phyloP scores from a whole-genome alignment of 2,888 invertebrate genomes.

The Drosophila mulleri region DNA sequence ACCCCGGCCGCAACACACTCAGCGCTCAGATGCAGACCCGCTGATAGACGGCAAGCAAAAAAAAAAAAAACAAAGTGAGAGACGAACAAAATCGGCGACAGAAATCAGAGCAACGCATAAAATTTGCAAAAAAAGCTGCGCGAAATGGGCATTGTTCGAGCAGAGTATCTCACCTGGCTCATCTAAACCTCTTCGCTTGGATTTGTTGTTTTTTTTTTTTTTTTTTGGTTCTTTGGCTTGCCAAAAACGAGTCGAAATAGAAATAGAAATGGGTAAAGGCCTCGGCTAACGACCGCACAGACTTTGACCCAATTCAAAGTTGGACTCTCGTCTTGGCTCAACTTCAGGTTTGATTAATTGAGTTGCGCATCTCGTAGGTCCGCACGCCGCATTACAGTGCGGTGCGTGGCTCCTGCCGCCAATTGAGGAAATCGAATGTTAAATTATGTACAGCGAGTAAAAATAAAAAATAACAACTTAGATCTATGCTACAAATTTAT shows the following conservation, averaged over 20 bases:
- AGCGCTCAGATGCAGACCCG: slow-evolving; percentile 61
- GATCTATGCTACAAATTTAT: slow-evolving; percentile 36
- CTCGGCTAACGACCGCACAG: slow-evolving; percentile 62
- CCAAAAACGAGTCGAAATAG: slow-evolving; percentile 1
- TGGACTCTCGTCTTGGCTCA: slow-evolving; percentile 25
- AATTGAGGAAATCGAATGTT: slow-evolving; percentile 81
- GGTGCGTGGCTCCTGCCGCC: slow-evolving; percentile 70
- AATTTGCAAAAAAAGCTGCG: slow-evolving; percentile 58
- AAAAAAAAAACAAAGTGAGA: slow-evolving; percentile 23
- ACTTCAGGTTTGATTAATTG: slow-evolving; percentile 69
- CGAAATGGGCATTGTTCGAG: slow-evolving; percentile 56
- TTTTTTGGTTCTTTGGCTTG: neutral
- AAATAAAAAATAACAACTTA: neutral
- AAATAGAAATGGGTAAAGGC: slow-evolving; percentile 29
- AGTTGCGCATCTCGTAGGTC: slow-evolving; percentile 69
- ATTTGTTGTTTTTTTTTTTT: neutral
- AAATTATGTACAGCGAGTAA: slow-evolving; percentile 67
- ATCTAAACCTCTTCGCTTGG: slow-evolving; percentile 14
- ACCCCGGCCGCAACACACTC: slow-evolving; percentile 40
- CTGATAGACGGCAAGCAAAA: slow-evolving; percentile 51
- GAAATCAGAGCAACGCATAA: slow-evolving; percentile 69
- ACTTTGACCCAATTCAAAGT: slow-evolving; percentile 77
- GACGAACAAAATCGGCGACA: slow-evolving; percentile 52
- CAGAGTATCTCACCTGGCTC: slow-evolving; percentile 33
- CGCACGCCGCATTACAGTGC: slow-evolving; percentile 28